Conservation (phyloP, 2,888 invertebrate genomes). For the Melanotus villosus region DNA sequence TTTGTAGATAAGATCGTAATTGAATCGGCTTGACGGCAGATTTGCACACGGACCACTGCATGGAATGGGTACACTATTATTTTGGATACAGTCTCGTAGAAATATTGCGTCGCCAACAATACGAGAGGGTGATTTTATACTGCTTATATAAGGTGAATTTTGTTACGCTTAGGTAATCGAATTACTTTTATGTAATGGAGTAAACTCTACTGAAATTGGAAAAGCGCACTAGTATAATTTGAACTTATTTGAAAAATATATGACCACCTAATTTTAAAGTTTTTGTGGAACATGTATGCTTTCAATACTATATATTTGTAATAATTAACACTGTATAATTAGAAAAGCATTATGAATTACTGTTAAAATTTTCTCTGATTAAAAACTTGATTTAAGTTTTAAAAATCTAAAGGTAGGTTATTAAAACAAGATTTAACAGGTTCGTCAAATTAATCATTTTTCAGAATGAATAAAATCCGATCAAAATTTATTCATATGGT, state of each 20-base stretch:
- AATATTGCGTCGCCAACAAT: constrained; percentile 55
- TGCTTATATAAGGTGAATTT: constrained; percentile 47
- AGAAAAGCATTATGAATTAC: too few species aligned
- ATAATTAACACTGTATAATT: too few species aligned
- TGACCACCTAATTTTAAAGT: too few species aligned
- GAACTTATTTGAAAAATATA: constrained; percentile 8
- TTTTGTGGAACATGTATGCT: neutral
- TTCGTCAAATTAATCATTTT: too few species aligned
- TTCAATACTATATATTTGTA: too few species aligned
- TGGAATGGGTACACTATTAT: constrained; percentile 61
- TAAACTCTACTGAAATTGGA: constrained; percentile 40
- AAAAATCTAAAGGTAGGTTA: too few species aligned
- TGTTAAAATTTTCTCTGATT: too few species aligned
- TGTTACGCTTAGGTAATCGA: constrained; percentile 46
- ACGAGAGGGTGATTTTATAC: constrained; percentile 48
- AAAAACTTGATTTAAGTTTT: too few species aligned
- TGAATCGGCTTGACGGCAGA: constrained; percentile 70
- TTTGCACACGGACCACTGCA: constrained; percentile 68
- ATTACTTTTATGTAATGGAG: constrained; percentile 46
- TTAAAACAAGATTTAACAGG: too few species aligned
- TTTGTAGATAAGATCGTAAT: constrained; percentile 70
- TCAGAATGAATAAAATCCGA: too few species aligned
- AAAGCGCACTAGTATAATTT: constrained; percentile 42
- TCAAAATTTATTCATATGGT: too few species aligned
- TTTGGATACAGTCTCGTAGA: constrained; percentile 59